phyloP scores from a whole-genome alignment of 2,888 invertebrate genomes.

The Ormyrus labotus region DNA sequence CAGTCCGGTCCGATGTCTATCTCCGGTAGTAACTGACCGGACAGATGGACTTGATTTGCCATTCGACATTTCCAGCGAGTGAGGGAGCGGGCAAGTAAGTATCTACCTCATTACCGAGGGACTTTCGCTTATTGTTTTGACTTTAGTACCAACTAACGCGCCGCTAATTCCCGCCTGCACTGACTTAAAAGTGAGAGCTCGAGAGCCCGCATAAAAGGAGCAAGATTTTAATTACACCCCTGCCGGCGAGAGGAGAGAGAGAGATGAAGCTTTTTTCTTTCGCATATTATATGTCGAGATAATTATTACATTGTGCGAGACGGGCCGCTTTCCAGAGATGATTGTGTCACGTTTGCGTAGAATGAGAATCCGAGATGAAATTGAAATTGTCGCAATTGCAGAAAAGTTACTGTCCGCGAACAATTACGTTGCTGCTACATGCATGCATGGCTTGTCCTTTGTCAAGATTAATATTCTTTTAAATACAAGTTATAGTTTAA shows the following conservation, averaged over 20 bases:
- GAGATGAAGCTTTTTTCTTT: no score
- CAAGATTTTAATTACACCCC: constrained; percentile 33
- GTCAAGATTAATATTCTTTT: not conserved
- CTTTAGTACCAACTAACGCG: constrained; percentile 43
- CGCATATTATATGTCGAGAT: not conserved
- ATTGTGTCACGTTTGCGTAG: constrained; percentile 40
- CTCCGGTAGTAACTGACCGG: constrained; percentile 46
- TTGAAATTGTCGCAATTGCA: constrained; percentile 41
- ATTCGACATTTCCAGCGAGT: constrained; percentile 47
- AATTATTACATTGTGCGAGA: constrained; percentile 33
- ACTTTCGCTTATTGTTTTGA: constrained; percentile 52
- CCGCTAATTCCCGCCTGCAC: constrained; percentile 31
- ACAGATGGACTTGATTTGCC: constrained; percentile 52
- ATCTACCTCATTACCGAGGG: constrained; percentile 52
- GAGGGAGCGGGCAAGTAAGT: constrained; percentile 29
- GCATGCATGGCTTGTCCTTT: not conserved
- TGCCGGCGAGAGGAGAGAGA: no score
- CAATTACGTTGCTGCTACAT: constrained; percentile 8
- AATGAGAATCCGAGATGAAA: constrained; percentile 45
- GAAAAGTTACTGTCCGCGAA: constrained; percentile 36
- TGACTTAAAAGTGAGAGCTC: not conserved
- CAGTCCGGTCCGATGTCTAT: constrained; percentile 46
- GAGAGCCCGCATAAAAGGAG: constrained; percentile 7
- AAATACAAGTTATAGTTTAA: not conserved
- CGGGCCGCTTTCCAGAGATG: not conserved